A percentile compares a stretch with the other conserved stretches of the same genome.
These are phyloP conservation scores for Chrysochloris asiatica DNA, from an alignment of 2,113 vertebrate genomes.

Conservation along the genomic window DNA sequence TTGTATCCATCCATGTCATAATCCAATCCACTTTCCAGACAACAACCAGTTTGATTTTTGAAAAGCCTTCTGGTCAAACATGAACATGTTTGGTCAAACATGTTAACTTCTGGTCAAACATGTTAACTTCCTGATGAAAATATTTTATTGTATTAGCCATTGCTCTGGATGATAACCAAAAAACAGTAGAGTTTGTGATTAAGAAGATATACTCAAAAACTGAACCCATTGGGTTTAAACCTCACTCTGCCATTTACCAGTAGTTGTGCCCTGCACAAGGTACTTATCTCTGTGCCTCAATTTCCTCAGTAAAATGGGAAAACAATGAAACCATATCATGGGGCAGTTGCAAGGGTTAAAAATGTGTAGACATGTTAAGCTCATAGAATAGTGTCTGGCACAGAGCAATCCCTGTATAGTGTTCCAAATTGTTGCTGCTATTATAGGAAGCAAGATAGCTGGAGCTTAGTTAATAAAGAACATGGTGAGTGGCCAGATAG, in stretches of 20 bases:
- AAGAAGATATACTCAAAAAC: background rate
- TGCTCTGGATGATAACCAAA: background rate
- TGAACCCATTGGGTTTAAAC: background rate
- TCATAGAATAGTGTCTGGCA: background rate
- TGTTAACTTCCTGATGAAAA: background rate
- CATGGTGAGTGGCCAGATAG: background rate
- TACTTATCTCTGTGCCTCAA: background rate
- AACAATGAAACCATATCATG: background rate
- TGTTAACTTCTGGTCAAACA: background rate
- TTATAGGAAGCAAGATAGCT: background rate
- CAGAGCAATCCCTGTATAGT: background rate
- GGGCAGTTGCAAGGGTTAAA: background rate
- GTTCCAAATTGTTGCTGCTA: background rate
- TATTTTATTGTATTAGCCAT: background rate
- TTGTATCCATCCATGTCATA: too few species aligned
- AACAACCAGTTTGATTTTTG: background rate
- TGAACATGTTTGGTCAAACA: background rate
- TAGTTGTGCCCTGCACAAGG: too few species aligned
- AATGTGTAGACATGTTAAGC: background rate
- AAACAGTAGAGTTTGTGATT: background rate
- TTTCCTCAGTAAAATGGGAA: conserved; percentile 28
- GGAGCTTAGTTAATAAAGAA: background rate
- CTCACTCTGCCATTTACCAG: background rate
- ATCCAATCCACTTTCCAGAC: too few species aligned
- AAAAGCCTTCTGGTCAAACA: background rate